These are phyloP conservation scores for Ctenopoma kingsleyae DNA, from an alignment of 2,797 vertebrate genomes.

Conservation along the genomic window DNA sequence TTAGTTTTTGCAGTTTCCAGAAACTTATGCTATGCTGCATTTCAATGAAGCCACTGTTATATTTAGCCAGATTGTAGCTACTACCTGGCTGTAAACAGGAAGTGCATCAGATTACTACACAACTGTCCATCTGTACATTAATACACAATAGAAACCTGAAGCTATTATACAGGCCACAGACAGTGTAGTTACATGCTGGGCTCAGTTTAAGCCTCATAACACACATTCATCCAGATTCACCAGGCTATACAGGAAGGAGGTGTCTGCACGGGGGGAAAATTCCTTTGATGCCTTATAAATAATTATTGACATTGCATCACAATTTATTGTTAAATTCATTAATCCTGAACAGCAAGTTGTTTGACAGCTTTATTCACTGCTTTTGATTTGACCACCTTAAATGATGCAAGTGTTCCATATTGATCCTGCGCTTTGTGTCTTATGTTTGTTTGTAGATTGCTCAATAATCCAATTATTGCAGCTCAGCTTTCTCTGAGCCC, in stretches of 20 bases:
- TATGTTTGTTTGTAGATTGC: conserved; percentile 79
- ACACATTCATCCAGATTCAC: conserved; percentile 52
- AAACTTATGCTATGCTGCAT: conserved; percentile 21
- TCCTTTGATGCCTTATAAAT: conserved; percentile 50
- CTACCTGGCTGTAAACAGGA: conserved; percentile 73
- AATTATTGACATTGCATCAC: conserved; percentile 45
- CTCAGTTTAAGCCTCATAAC: conserved; percentile 48
- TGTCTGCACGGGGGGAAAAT: conserved; percentile 29
- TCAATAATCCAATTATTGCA: conserved; percentile 80
- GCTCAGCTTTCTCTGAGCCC: conserved; percentile 61
- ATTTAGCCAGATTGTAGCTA: conserved; percentile 56
- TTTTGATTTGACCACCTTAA: conserved; percentile 62
- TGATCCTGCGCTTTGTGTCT: conserved; percentile 72
- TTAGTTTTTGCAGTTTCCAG: conserved; percentile 1
- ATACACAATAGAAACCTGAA: conserved; percentile 65
- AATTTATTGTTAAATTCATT: conserved; percentile 42
- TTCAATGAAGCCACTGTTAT: conserved; percentile 38
- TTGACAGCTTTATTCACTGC: conserved; percentile 49
- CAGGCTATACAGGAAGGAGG: conserved; percentile 25
- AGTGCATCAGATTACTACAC: conserved; percentile 70
- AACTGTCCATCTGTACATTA: conserved; percentile 79
- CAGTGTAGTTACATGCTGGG: conserved; percentile 51
- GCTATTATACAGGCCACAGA: conserved; percentile 54
- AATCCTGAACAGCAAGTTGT: conserved; percentile 44
- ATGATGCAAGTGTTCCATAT: conserved; percentile 53